phyloP scores from a whole-genome alignment of 2,113 vertebrate genomes.

The Parus major region DNA sequence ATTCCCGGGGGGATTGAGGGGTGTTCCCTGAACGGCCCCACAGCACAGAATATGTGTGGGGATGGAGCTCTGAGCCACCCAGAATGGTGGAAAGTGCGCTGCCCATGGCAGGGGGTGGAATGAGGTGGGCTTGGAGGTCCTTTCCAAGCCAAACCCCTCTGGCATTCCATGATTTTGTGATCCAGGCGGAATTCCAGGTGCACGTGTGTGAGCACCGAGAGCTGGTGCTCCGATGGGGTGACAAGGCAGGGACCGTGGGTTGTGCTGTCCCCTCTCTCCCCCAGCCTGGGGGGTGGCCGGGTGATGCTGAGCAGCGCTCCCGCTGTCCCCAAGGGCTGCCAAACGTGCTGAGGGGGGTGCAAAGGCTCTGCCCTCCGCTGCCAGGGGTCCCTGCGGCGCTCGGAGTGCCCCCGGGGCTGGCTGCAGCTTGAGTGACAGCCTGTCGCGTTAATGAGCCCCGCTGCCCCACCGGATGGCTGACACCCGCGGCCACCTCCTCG shows the following conservation, averaged over 20 bases:
- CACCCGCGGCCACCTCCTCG: background rate
- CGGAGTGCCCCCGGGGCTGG: background rate
- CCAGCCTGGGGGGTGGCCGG: rapidly evolving
- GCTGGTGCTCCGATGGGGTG: rapidly evolving
- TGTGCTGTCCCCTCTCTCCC: background rate
- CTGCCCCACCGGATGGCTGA: background rate
- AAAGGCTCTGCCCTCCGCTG: background rate
- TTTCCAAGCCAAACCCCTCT: background rate
- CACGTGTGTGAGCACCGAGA: rapidly evolving
- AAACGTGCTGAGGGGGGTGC: rapidly evolving
- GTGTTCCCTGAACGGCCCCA: background rate
- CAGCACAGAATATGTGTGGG: background rate
- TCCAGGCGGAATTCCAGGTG: background rate
- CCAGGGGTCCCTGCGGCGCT: background rate
- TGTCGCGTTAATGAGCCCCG: background rate
- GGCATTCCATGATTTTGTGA: rapidly evolving
- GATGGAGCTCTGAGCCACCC: background rate
- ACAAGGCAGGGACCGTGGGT: background rate
- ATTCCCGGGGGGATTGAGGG: rapidly evolving
- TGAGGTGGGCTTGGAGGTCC: background rate
- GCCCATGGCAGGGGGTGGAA: background rate
- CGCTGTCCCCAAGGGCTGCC: background rate
- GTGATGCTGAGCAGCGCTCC: rapidly evolving
- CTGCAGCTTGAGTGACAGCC: slow-evolving; percentile 23
- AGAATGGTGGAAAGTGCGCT: background rate